Percentiles rank a stretch among this genome's conserved stretches.
These are phyloP conservation scores for Cheilosia vernalis DNA, from an alignment of 2,888 invertebrate species.

Conservation along the genomic window DNA sequence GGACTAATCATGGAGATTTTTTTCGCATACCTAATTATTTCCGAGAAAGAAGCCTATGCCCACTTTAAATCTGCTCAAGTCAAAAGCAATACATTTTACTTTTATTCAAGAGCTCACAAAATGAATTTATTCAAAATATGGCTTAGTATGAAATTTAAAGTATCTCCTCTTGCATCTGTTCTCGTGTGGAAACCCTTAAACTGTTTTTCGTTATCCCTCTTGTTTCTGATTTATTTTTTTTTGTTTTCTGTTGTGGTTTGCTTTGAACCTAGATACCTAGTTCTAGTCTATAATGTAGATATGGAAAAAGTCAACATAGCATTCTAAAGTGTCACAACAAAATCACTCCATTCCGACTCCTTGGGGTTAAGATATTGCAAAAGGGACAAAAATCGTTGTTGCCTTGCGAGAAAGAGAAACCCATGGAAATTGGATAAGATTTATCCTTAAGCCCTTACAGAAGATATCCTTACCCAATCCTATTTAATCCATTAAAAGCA, in stretches of 20 bases:
- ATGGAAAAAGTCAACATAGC: conserved; percentile 46
- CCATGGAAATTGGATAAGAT: conserved; percentile 71
- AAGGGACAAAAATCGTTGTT: conserved; percentile 51
- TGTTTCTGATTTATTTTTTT: conserved; percentile 1
- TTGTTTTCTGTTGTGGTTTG: not conserved
- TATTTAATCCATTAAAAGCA: conserved; percentile 70
- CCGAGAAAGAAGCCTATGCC: too few species aligned
- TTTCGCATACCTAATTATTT: too few species aligned
- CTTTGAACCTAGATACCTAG: not conserved
- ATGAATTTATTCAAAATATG: conserved; percentile 20
- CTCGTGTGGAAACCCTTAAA: conserved; percentile 42
- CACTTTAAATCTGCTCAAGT: not conserved
- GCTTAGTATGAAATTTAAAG: conserved; percentile 19
- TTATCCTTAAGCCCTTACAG: conserved; percentile 57
- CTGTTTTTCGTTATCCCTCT: conserved; percentile 38
- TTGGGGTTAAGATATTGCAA: conserved; percentile 48
- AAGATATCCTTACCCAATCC: conserved; percentile 62
- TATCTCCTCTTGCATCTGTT: conserved; percentile 41
- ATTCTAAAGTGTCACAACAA: conserved; percentile 72
- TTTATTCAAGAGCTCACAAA: not conserved
- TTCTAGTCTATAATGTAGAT: conserved; percentile 10
- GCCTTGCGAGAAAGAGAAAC: conserved; percentile 54
- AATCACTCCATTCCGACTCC: conserved; percentile 57
- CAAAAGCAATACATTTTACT: conserved; percentile 3
- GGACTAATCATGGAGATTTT: too few species aligned